Evolutionary conservation across 2,113 vertebrate genomes (phyloP), one percentile per base, ranked within the genome.

Genomic region (Dolichallabes microphthalmus): DNA sequence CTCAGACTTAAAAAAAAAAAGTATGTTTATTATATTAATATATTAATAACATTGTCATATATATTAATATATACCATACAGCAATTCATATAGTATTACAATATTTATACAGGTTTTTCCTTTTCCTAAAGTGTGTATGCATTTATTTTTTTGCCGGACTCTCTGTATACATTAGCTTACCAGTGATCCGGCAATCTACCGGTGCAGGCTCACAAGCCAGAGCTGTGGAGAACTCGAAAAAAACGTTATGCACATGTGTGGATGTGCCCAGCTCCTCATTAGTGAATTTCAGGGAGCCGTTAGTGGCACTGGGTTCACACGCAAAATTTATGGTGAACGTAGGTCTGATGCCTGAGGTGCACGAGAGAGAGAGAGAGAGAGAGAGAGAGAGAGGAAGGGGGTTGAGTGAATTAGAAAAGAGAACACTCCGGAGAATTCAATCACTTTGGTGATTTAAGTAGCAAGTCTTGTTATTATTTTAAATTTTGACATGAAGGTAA

Each of bases 141-240:
- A 45, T 45, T 45, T 45, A 8, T 45, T 45, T 6, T 45, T 45
- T 35, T 35, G 32, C 32, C 2, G 32, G 2, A n/a, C n/a, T n/a
- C 32, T 35, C 32, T 6, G 45, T 45, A 8, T 45, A 45, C 7
- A 45, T 45, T 57, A 3, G 6, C 92, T 91, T 85, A 96, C 96
- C 96, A 1, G 94, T 96, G 83, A 98, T 94, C 52, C 94, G 94
- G 90, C 98, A 99, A 81, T 96, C 95, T 60, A 99, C 97, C 0
- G 96, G 95, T 84, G 96, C 95, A 57, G 98, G 96, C 60, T 93
- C 78, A 53, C 98, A 99, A 66, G 94, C 97, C 90, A 99, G 89
- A 0, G 96, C 93, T 0, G 98, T 99, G 87, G 94, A 92, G 91
- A 99, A 96, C 92, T 98, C 96, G 64, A 99, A 98, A 50, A 95